Evolutionary conservation across 2,113 vertebrate genomes (phyloP), one percentile per base, ranked within the genome.

Genomic region (Dunckerocampus dactyliophorus): DNA sequence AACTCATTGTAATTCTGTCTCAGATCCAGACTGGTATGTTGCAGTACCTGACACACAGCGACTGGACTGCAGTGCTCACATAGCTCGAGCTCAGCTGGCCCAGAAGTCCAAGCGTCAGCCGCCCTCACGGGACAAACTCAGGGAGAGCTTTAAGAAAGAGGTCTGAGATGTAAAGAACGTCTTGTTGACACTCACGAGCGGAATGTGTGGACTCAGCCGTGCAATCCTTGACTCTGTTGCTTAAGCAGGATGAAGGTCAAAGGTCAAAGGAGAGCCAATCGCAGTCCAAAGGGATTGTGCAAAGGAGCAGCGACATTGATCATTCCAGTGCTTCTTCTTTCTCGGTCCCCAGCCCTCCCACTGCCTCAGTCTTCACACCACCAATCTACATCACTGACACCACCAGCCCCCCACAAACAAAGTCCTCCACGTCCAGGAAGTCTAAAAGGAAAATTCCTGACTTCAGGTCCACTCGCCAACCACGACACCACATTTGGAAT

Each of bases 31-130:
- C 43, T 87, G 88, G 83, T 59, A 63, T 7, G 58, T 80, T 39
- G 78, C 85, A 68, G 88, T 95, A 62, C 92, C 92, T 4, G 79
- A 92, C 69, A 92, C 91, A 6, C 88, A 87, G 43, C 91, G 91
- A 62, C 85, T 96, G 55, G 94, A 96, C 82, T 93, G 89, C 71
- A 96, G 94, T 5, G 93, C 89, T 24, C 91, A 94, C 74, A 92
- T 90, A 81, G 93, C 93, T 72, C 92, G 91, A 89, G 93, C 92
- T 79, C 93, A 92, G 72, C 91, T 96, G 68, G 92, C 93, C 57
- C 91, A 94, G 83, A 94, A 93, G 82, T 90, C 93, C 19, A 94
- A 93, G 77, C 92, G 93, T 17, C 91, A 95, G 42, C 92, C 92
- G 0, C 94, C 94, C 16, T 94, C 94, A 53, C 88, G 93, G 57